Conservation (phyloP, 2,113 vertebrate species). For the Scomber scombrus region DNA sequence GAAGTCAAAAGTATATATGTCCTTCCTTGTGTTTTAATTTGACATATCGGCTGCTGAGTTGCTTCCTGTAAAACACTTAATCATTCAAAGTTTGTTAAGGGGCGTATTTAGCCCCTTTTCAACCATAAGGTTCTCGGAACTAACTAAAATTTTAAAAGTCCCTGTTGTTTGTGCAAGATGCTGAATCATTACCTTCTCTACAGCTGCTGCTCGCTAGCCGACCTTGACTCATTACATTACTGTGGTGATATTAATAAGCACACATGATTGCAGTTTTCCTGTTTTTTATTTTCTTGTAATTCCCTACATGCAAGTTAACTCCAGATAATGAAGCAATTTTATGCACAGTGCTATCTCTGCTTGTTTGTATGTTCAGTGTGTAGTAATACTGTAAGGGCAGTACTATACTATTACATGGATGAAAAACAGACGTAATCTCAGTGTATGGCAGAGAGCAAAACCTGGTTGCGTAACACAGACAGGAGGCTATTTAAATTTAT, state of each 20-base stretch:
- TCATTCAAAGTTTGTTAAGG: too few species aligned
- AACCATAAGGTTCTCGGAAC: too few species aligned
- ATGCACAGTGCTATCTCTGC: neutral
- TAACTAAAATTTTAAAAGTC: too few species aligned
- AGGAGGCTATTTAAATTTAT: conserved; percentile 37
- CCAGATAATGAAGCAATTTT: conserved; percentile 12
- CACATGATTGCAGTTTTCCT: neutral
- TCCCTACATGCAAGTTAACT: conserved; percentile 2
- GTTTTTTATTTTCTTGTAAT: neutral
- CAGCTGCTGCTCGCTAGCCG: neutral
- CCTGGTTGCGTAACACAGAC: conserved; percentile 22
- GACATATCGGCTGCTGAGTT: too few species aligned
- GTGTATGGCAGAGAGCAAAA: neutral
- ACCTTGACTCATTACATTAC: neutral
- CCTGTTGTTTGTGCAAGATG: too few species aligned
- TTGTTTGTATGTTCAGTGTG: conserved; percentile 8
- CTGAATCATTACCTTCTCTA: too few species aligned
- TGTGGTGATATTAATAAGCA: neutral
- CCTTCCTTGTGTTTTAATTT: too few species aligned
- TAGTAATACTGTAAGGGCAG: neutral
- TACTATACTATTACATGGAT: neutral
- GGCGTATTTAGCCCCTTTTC: too few species aligned
- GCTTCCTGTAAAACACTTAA: too few species aligned
- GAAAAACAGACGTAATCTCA: conserved; percentile 5
- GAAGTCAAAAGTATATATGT: too few species aligned